phyloP scores from a whole-genome alignment of 2,113 vertebrate genomes.

The Apus apus region DNA sequence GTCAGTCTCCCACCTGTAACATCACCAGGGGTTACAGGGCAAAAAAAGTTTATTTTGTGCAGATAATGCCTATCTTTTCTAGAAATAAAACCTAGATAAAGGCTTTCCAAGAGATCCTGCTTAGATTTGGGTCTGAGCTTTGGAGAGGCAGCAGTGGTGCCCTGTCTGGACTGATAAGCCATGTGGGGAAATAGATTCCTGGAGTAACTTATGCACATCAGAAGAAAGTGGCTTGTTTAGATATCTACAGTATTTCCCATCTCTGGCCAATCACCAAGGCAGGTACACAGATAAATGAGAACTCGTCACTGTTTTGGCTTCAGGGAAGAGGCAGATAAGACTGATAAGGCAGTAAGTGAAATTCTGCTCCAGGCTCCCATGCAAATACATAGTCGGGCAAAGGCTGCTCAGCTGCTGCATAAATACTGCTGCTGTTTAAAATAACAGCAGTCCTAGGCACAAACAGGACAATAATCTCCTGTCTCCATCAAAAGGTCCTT shows the following conservation, averaged over 20 bases:
- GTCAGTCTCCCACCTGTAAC: background rate
- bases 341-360: constrained; percentile 57
- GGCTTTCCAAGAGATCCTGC: background rate
- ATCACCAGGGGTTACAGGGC: background rate
- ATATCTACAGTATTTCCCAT: background rate
- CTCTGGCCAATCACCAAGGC: background rate
- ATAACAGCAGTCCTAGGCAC: background rate
- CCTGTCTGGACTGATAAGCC: background rate
- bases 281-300: constrained; percentile 51
- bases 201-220: background rate
- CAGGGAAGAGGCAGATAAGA: constrained; percentile 36
- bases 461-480: background rate
- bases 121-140: background rate
- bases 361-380: constrained; percentile 8
- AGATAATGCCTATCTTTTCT: background rate
- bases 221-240: constrained; percentile 45
- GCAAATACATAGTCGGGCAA: background rate
- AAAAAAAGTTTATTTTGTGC: background rate
- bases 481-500: background rate
- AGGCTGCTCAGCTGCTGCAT: background rate
- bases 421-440: background rate
- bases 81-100: constrained; percentile 2
- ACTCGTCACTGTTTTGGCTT: background rate
- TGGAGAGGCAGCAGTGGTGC: background rate
- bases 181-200: background rate